Evolutionary conservation across 2,888 invertebrate genomes (phyloP), one percentile per base, ranked within the genome.

Genomic region (Tupiocoris notatus): DNA sequence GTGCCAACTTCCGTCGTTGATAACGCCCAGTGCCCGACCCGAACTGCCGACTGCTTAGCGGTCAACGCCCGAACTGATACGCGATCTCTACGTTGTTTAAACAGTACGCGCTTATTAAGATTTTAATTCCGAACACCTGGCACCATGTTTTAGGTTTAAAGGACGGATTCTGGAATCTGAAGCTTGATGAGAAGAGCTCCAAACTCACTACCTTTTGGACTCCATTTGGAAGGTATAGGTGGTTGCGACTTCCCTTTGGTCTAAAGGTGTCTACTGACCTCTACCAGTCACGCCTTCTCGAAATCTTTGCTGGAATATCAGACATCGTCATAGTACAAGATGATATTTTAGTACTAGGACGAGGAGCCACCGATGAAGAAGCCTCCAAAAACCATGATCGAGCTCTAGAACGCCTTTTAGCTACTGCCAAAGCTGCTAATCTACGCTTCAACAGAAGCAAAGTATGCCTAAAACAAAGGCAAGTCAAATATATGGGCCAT

Each of bases 191-290:
- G 56, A 54, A 76, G 56, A 79, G 79, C 22, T 64, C 74, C 23
- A 77, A 79, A 17, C 66, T 81, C 9, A 80, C 79, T n/a, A 79
- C 79, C 7, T 81, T 81, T 70, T 76, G 75, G 20, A 81, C 81
- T 3, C 79, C 79, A 6, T 81, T 78, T 58, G 58, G 58, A 3
- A n/a, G 58, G 3, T 58, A 6, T 18, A 58, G 58, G 58, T 58
- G n/a, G 3, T 16, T 18, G 20, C 2, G 67, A 1, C 39, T 67
- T 22, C 67, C 67, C 1, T 67, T 67, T 54, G 54, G 56, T 1
- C 18, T 21, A 1, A 17, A 17, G 2, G 67, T 67, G 6, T 67
- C 67, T 3, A 56, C 2, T 2, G 67, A 67, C n/a, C 6, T 56
- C 20, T 67, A 67, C 16, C 62, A 62, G 20, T 20, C 21, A 16